Evolutionary conservation across 2,888 invertebrate genomes (phyloP).

Genomic region (Rhogogaster chlorosoma): DNA sequence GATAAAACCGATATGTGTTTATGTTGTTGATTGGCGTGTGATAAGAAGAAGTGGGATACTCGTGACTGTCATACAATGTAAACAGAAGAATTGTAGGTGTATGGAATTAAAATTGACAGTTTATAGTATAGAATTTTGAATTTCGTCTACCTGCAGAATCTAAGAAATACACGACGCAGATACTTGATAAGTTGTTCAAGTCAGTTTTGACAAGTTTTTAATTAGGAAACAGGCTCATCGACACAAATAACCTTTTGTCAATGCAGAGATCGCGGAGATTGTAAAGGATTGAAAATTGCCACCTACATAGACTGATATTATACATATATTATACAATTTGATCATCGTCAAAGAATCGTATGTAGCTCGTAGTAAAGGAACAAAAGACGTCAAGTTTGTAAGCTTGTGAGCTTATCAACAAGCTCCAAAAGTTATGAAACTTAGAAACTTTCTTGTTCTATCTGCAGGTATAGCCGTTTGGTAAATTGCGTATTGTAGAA

Average conservation of each 20-base stretch:
- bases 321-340: background rate
- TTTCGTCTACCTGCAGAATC: background rate
- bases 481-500: background rate
- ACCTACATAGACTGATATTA: background rate
- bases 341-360: background rate
- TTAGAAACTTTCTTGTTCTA: background rate
- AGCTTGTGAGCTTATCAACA: constrained; percentile 5
- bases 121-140: background rate
- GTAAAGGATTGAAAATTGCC: background rate
- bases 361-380: background rate
- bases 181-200: background rate
- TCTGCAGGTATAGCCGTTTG: background rate
- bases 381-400: constrained; percentile 9
- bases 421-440: constrained; percentile 7
- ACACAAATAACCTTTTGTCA: background rate
- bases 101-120: constrained; percentile 1
- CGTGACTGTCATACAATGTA: constrained; percentile 8
- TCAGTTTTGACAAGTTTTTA: background rate
- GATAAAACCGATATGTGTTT: constrained; percentile 17
- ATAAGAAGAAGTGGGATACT: constrained; percentile 3
- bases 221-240: background rate
- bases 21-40: constrained; percentile 2
- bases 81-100: background rate
- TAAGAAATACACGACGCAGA: background rate
- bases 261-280: background rate